phyloP scores from a whole-genome alignment of 2,888 invertebrate genomes.

The Rhingia rostrata region DNA sequence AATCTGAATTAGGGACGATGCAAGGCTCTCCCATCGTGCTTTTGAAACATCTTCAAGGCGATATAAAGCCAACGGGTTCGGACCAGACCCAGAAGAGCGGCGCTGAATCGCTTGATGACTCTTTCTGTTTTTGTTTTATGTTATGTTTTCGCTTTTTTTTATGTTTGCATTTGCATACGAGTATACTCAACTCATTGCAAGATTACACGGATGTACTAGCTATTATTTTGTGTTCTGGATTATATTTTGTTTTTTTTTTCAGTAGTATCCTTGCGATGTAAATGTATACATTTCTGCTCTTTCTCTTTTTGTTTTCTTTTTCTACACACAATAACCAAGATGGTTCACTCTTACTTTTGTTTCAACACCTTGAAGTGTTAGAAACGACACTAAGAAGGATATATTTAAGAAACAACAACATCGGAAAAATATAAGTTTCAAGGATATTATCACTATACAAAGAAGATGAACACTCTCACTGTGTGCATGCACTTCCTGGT shows the following conservation, averaged over 20 bases:
- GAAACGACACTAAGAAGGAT: slow-evolving; percentile 38
- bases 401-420: background rate
- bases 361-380: slow-evolving; percentile 55
- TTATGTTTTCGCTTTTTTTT: slow-evolving; percentile 6
- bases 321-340: slow-evolving; percentile 45
- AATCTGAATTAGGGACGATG: slow-evolving; percentile 30
- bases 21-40: slow-evolving; percentile 52
- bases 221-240: slow-evolving; percentile 44
- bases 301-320: slow-evolving; percentile 11
- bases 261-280: slow-evolving; percentile 39
- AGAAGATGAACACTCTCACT: slow-evolving; percentile 1
- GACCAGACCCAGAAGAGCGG: slow-evolving; percentile 62
- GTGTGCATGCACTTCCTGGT: slow-evolving; percentile 39
- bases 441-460: slow-evolving; percentile 50
- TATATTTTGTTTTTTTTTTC: too few species aligned
- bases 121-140: slow-evolving; percentile 32
- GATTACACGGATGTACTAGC: slow-evolving; percentile 56
- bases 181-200: slow-evolving; percentile 65
- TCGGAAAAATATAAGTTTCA: slow-evolving; percentile 34
- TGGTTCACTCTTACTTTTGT: slow-evolving; percentile 70
- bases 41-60: slow-evolving; percentile 62
- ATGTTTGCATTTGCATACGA: slow-evolving; percentile 5
- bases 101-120: slow-evolving; percentile 60
- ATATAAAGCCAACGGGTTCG: slow-evolving; percentile 59
- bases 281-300: slow-evolving; percentile 32